Evolutionary conservation across 2,797 vertebrate species (phyloP), one percentile per base, ranked within the genome.

Genomic region (Acipenser oxyrinchus): DNA sequence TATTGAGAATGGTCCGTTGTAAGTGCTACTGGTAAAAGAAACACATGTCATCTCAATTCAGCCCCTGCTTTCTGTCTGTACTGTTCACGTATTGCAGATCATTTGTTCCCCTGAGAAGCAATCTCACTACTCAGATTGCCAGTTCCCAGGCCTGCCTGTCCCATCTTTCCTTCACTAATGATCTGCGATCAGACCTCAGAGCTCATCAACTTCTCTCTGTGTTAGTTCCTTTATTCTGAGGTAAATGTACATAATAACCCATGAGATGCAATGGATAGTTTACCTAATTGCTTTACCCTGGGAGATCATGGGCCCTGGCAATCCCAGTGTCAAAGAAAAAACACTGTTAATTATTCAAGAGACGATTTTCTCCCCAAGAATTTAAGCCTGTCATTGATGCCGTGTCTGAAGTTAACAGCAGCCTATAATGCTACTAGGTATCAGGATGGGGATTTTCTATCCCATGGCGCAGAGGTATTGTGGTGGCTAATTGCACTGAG

Each of bases 21-120:
- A 37, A 37, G 23, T 37, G 23, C 23, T 37, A 37, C 23, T 37
- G 23, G 23, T 37, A 37, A 37, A 37, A 37, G 23, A 37, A 37
- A 37, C 23, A 37, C 23, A 37, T 37, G 23, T 37, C 23, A 37
- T 37, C 23, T 37, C 23, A 2, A 3, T 37, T 37, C 23, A 37
- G 23, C 23, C 23, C 23, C 23, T 37, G 10, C 10, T n/a, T 12
- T 65, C 23, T 55, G 37, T 48, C 12, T 10, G 55, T n/a, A 58
- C 6, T 58, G 13, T 11, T 58, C 58, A 53, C 52, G 15, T 66
- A 10, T 8, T 6, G 10, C 37, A 59, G 64, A 66, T 66, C 49
- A 66, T 58, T 66, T 49, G 37, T 53, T 48, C 64, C 64, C 53
- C 2, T 48, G 64, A 48, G 64, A n/a, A 57, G 7, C 52, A 48